phyloP scores from a whole-genome alignment of 2,113 vertebrate genomes.

The Potamarius usumacintae region DNA sequence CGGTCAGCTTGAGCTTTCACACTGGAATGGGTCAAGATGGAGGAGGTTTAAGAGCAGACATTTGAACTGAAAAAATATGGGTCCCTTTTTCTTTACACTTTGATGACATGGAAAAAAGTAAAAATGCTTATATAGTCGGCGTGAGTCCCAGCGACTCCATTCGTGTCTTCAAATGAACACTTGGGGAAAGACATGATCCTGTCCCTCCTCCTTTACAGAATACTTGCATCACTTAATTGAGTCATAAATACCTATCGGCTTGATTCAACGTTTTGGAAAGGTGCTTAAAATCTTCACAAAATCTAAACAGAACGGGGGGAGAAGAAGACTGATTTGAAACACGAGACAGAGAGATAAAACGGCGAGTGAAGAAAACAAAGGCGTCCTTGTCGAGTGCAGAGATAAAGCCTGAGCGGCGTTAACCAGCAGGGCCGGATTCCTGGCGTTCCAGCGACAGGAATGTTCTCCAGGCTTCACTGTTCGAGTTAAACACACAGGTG shows the following conservation, averaged over 20 bases:
- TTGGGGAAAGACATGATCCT: background rate
- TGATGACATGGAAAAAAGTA: background rate
- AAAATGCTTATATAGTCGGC: background rate
- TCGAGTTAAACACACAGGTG: slow-evolving; percentile 9
- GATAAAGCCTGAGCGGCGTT: slow-evolving; percentile 9
- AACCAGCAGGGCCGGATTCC: slow-evolving; percentile 56
- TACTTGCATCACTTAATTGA: background rate
- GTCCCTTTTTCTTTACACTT: background rate
- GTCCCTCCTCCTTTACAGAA: background rate
- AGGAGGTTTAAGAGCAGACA: too few species aligned
- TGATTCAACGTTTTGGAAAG: background rate
- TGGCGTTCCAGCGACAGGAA: slow-evolving; percentile 37
- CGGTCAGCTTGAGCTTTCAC: background rate
- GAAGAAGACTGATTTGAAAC: background rate
- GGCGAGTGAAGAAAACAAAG: background rate
- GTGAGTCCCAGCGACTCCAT: background rate
- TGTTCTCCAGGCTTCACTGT: slow-evolving; percentile 2
- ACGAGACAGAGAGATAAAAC: background rate
- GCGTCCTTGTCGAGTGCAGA: background rate
- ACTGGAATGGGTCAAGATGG: background rate
- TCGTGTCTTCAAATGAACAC: background rate
- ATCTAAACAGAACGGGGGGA: background rate
- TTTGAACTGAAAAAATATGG: background rate
- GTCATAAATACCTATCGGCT: background rate
- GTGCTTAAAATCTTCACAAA: background rate